These are phyloP conservation scores for Apostichopus japonicus DNA, from an alignment of 35 echinoderm and acorn worm genomes.

Conservation along the genomic window DNA sequence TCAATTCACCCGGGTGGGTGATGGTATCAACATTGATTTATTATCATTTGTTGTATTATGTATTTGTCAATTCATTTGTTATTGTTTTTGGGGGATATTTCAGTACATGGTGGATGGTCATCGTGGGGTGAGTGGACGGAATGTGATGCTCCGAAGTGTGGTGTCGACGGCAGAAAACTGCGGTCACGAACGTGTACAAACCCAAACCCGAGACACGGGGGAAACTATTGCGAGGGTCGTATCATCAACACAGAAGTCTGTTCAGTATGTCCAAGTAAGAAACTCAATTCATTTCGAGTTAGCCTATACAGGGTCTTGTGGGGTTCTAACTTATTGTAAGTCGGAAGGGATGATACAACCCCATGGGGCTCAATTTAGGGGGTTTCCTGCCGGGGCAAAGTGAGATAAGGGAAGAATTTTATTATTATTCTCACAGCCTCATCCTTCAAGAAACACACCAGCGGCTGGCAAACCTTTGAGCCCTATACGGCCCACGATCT, in stretches of 20 bases:
- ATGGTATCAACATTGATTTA: not conserved
- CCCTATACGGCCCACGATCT: too few relatives aligned
- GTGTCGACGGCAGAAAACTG: not conserved
- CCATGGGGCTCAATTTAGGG: too few relatives aligned
- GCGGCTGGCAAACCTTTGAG: too few relatives aligned
- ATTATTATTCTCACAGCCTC: too few relatives aligned
- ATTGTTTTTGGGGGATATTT: not conserved
- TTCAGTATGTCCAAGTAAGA: not conserved
- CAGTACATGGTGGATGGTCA: constrained; percentile 58
- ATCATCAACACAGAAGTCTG: not conserved
- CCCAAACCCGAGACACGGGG: constrained; percentile 31
- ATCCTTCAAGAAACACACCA: too few relatives aligned
- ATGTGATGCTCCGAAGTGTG: constrained; percentile 25
- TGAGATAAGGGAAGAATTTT: too few relatives aligned
- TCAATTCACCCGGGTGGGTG: not conserved
- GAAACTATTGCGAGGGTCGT: constrained; percentile 5
- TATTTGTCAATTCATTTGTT: not conserved
- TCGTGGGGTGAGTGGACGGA: not conserved
- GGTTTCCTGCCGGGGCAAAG: too few relatives aligned
- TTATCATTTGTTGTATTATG: constrained; percentile 3
- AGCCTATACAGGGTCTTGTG: too few relatives aligned
- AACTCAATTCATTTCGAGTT: too few relatives aligned
- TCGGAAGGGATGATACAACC: too few relatives aligned
- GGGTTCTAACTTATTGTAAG: too few relatives aligned
- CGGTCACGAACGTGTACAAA: constrained; percentile 40